A percentile compares a stretch with the other conserved stretches of the same genome.
These are phyloP conservation scores for Selenia dentaria DNA, from an alignment of 2,888 invertebrate species.

Conservation along the genomic window DNA sequence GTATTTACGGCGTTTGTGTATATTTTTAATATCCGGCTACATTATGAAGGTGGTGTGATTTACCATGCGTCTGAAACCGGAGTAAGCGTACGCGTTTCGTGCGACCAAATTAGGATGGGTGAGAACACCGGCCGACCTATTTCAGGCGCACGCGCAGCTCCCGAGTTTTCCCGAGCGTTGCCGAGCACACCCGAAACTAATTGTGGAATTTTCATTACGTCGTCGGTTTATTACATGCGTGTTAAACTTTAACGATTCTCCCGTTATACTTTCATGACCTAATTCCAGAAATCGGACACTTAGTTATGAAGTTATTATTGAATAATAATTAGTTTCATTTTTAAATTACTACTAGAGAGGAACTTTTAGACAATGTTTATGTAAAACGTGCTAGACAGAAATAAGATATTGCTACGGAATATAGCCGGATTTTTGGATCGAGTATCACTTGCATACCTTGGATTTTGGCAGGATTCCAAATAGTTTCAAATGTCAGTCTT, in stretches of 20 bases:
- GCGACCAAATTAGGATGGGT: slow-evolving; percentile 86
- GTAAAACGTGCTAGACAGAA: not conserved
- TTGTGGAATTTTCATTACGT: slow-evolving; percentile 62
- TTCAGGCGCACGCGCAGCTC: slow-evolving; percentile 68
- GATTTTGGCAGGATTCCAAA: slow-evolving; percentile 62
- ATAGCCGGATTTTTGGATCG: slow-evolving; percentile 56
- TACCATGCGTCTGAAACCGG: slow-evolving; percentile 50
- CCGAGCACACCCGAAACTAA: slow-evolving; percentile 68
- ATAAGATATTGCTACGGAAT: slow-evolving; percentile 4
- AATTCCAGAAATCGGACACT: slow-evolving; percentile 28
- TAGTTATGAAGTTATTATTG: not conserved
- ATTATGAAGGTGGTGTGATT: slow-evolving; percentile 36
- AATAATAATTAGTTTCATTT: not conserved
- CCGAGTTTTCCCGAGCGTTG: slow-evolving; percentile 53
- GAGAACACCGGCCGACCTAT: slow-evolving; percentile 66
- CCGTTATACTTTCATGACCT: slow-evolving; percentile 36
- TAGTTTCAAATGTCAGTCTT: slow-evolving; percentile 62
- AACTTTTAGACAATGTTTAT: not conserved
- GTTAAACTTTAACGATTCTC: slow-evolving; percentile 34
- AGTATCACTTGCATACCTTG: slow-evolving; percentile 63
- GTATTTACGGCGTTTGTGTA: too few species aligned
- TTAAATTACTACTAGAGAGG: not conserved
- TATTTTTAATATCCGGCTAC: slow-evolving; percentile 22
- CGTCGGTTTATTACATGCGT: slow-evolving; percentile 49
- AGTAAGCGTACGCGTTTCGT: slow-evolving; percentile 65